Evolutionary conservation across 2,888 invertebrate species (phyloP).

Genomic region (Clunio marinus): DNA sequence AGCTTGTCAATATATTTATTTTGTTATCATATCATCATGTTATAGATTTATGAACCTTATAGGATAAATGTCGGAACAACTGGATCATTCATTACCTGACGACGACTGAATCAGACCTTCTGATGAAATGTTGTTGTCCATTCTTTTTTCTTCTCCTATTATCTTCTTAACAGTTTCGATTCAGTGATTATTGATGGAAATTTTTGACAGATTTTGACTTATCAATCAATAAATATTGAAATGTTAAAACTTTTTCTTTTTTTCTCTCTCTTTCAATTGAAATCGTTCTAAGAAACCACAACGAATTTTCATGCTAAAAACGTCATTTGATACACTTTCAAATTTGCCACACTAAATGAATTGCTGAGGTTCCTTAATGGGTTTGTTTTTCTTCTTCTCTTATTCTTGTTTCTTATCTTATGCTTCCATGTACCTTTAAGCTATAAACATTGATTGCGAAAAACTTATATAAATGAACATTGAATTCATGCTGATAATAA

Average conservation of each 20-base stretch:
- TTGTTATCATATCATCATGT: background rate
- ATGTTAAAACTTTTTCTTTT: background rate
- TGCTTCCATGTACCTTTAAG: no score
- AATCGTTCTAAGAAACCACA: background rate
- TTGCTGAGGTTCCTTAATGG: background rate
- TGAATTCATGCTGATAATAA: no score
- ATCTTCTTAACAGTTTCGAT: background rate
- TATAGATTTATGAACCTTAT: background rate
- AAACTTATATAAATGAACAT: no score
- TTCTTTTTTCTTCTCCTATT: constrained; percentile 5
- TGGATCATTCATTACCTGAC: constrained; percentile 37
- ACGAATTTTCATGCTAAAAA: constrained; percentile 2
- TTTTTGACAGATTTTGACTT: background rate
- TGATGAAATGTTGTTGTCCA: constrained; percentile 35
- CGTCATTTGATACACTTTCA: constrained; percentile 11
- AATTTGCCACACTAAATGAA: background rate
- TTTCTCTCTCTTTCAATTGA: no score
- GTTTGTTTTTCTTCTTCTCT: background rate
- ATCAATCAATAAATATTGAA: background rate
- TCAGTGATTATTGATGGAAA: background rate
- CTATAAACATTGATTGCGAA: background rate
- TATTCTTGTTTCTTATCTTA: background rate
- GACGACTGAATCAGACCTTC: constrained; percentile 36
- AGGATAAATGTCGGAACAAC: background rate
- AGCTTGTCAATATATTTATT: background rate